These are phyloP conservation scores for Scaptomyza hsui DNA, from an alignment of 1,140 invertebrate genomes.

Conservation along the genomic window DNA sequence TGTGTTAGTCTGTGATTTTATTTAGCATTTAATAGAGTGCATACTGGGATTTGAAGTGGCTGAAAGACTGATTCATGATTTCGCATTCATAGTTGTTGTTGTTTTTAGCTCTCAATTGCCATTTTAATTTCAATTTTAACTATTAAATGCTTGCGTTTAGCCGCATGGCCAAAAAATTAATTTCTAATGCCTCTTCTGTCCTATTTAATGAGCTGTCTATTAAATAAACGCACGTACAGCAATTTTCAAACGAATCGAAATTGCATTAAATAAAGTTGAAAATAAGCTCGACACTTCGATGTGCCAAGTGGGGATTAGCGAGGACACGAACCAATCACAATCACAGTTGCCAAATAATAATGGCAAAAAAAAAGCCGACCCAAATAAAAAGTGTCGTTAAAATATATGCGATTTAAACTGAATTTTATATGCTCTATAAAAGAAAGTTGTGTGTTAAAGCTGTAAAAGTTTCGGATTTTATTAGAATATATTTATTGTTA, in stretches of 20 bases:
- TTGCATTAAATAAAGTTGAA: constrained; percentile 74
- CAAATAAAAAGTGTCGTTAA: constrained; percentile 24
- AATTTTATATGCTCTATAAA: constrained; percentile 4
- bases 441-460: not conserved
- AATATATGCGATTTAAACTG: not conserved
- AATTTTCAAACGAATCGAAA: constrained; percentile 46
- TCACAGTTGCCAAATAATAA: constrained; percentile 56
- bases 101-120: constrained; percentile 2
- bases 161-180: constrained; percentile 67
- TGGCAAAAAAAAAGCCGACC: constrained; percentile 10
- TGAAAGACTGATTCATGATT: constrained; percentile 40
- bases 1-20: constrained; percentile 44
- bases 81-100: constrained; percentile 17
- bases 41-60: constrained; percentile 46
- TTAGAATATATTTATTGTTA: not conserved
- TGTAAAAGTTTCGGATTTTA: not conserved
- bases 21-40: constrained; percentile 71
- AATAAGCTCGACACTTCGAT: constrained; percentile 59
- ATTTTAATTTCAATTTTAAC: constrained; percentile 19
- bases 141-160: constrained; percentile 42
- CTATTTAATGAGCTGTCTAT: constrained; percentile 62
- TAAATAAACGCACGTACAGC: constrained; percentile 55
- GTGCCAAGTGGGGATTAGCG: constrained; percentile 63
- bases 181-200: constrained; percentile 64
- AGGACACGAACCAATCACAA: constrained; percentile 60